A percentile compares a stretch with the other conserved stretches of the same genome.
Evolutionary conservation across 2,113 vertebrate genomes (phyloP).

Genomic region (Argyrosomus japonicus): DNA sequence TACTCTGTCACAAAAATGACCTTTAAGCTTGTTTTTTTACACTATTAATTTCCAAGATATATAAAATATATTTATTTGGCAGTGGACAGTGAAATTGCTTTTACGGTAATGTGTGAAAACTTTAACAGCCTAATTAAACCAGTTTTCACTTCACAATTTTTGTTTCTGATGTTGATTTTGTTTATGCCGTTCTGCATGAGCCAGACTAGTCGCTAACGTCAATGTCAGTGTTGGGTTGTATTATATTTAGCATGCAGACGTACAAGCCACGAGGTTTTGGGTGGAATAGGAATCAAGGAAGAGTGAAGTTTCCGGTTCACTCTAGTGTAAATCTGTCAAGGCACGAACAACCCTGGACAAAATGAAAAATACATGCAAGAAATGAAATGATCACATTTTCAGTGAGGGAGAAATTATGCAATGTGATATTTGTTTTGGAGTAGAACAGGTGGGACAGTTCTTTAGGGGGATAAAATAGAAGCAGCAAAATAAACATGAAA

Average conservation of each 20-base stretch:
- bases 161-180: background rate
- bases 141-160: background rate
- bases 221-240: background rate
- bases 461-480: background rate
- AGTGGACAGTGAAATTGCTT: background rate
- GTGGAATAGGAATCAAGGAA: background rate
- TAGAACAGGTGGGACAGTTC: background rate
- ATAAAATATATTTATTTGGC: conserved; percentile 3
- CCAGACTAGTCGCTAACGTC: background rate
- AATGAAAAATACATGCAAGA: background rate
- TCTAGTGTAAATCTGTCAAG: background rate
- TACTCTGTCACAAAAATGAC: background rate
- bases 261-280: background rate
- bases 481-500: background rate
- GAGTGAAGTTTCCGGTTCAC: background rate
- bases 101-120: background rate
- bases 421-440: no score
- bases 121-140: background rate
- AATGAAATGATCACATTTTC: background rate
- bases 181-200: background rate
- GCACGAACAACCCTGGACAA: background rate
- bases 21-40: background rate
- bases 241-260: background rate
- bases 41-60: background rate
- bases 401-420: background rate